Conservation (phyloP, 2,888 invertebrate species). For the Tuta absoluta region DNA sequence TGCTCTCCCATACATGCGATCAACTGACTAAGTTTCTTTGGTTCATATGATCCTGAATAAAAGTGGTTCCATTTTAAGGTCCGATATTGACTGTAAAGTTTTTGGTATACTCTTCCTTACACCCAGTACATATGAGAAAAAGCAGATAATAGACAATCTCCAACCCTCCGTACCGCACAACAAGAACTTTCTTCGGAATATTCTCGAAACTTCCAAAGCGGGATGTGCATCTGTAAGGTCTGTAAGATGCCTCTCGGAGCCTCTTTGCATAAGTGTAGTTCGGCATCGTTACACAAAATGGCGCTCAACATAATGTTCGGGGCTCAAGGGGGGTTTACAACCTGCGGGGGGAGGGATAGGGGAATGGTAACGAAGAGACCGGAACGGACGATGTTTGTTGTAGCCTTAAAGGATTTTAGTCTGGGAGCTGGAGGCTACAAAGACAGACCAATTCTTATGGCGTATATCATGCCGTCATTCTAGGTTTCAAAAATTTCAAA, state of each 20-base stretch:
- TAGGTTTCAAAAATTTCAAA: no score
- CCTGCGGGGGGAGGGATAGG: conserved; percentile 21
- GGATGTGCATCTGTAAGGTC: not conserved
- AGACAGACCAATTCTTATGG: not conserved
- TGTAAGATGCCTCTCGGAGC: not conserved
- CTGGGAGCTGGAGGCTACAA: not conserved
- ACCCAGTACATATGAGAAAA: not conserved
- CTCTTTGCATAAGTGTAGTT: conserved; percentile 5
- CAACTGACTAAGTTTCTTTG: no score
- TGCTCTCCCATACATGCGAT: no score
- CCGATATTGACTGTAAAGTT: no score
- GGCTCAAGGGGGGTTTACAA: not conserved
- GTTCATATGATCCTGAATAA: no score
- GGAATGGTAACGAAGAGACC: conserved; percentile 58
- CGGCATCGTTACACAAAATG: conserved; percentile 14
- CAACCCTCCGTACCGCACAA: not conserved
- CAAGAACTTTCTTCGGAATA: not conserved
- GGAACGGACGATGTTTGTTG: conserved; percentile 59
- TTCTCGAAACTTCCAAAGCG: not conserved
- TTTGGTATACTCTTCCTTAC: no score
- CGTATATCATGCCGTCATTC: not conserved
- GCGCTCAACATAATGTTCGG: not conserved
- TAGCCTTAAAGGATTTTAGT: conserved; percentile 18
- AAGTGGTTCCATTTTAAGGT: no score
- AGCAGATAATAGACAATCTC: not conserved